phyloP scores from a whole-genome alignment of 2,888 invertebrate species.

The Pammene aurita region DNA sequence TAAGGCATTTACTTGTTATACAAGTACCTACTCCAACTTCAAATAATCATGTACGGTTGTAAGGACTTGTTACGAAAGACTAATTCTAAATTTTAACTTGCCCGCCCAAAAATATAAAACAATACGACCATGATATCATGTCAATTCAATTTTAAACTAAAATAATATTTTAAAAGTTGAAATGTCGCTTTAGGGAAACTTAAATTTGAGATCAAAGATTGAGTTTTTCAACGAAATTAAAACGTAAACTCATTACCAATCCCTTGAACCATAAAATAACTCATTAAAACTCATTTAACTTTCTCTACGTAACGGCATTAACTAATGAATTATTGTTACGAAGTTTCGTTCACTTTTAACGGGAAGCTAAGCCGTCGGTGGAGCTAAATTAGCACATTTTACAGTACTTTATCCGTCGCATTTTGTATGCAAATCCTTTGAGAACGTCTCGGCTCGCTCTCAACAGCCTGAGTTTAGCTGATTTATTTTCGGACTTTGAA shows the following conservation, averaged over 20 bases:
- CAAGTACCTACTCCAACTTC: no score
- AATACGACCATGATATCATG: no score
- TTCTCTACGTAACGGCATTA: slow-evolving; percentile 40
- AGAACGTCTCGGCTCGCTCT: slow-evolving; percentile 49
- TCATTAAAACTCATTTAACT: slow-evolving; percentile 42
- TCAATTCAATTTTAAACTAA: no score
- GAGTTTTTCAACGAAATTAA: slow-evolving; percentile 20
- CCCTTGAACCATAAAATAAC: slow-evolving; percentile 40
- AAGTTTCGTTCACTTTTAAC: slow-evolving; percentile 50
- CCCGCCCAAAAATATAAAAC: no score
- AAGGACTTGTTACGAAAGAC: no score
- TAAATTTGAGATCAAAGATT: neutral
- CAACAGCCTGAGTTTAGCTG: slow-evolving; percentile 36
- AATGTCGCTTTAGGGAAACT: neutral
- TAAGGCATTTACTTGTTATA: no score
- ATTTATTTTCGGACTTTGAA: slow-evolving; percentile 37
- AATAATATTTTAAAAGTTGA: no score
- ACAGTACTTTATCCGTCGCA: slow-evolving; percentile 64
- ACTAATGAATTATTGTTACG: slow-evolving; percentile 42
- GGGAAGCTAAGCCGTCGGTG: slow-evolving; percentile 54
- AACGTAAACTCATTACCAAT: slow-evolving; percentile 32
- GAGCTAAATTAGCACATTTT: slow-evolving; percentile 64
- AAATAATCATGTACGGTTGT: no score
- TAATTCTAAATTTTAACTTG: no score
- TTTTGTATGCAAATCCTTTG: slow-evolving; percentile 72